These are phyloP conservation scores for Percopsis transmontana DNA, from an alignment of 2,113 vertebrate species.

Conservation along the genomic window DNA sequence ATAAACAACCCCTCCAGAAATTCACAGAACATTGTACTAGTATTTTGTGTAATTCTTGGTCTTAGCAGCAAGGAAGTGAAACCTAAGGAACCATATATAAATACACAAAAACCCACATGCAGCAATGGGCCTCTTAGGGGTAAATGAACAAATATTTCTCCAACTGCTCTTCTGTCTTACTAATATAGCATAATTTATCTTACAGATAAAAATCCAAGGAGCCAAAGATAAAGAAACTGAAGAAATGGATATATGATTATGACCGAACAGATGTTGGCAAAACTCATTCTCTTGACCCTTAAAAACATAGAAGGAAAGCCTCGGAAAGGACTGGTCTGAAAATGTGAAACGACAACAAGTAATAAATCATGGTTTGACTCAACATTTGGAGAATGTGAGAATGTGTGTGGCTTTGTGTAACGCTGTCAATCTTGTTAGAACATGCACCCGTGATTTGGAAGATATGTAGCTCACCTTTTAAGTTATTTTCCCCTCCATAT, in stretches of 20 bases:
- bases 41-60: background rate
- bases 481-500: conserved; percentile 14
- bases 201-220: conserved; percentile 26
- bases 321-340: conserved; percentile 25
- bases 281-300: background rate
- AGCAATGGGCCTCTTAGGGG: too few species aligned
- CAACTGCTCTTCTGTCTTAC: too few species aligned
- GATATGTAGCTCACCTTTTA: conserved; percentile 27
- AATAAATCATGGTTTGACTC: conserved; percentile 16
- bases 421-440: conserved; percentile 49
- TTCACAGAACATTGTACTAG: background rate
- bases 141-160: too few species aligned
- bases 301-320: background rate
- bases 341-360: conserved; percentile 5
- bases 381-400: conserved; percentile 2
- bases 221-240: background rate
- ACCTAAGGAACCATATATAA: conserved; percentile 9
- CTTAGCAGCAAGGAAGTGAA: conserved; percentile 60
- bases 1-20: background rate
- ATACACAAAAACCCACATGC: too few species aligned
- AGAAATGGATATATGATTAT: background rate
- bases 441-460: conserved; percentile 9
- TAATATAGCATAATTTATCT: too few species aligned
- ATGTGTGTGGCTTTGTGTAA: conserved; percentile 5
- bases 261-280: background rate